A percentile compares a stretch with the other conserved stretches of the same genome.
These are phyloP conservation scores for Gnatocerus cornutus DNA, from an alignment of 2,888 invertebrate species.

Conservation along the genomic window DNA sequence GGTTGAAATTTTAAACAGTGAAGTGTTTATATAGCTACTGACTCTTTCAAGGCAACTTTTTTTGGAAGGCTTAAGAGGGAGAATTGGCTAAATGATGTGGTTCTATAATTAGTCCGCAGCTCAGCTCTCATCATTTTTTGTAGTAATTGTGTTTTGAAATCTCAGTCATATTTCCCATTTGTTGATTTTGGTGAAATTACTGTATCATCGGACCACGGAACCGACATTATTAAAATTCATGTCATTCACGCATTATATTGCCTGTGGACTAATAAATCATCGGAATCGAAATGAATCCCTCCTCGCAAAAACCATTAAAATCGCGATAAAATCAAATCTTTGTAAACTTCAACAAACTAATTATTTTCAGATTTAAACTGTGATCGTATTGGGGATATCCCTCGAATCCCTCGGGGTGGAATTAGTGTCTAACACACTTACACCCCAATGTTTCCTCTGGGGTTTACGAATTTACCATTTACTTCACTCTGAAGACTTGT, in stretches of 20 bases:
- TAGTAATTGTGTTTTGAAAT: background rate
- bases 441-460: slow-evolving; percentile 27
- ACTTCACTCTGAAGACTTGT: slow-evolving; percentile 33
- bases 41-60: background rate
- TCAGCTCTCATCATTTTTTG: too few species aligned
- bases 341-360: slow-evolving; percentile 19
- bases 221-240: slow-evolving; percentile 29
- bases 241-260: slow-evolving; percentile 20
- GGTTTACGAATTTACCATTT: slow-evolving; percentile 30
- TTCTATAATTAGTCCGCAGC: too few species aligned
- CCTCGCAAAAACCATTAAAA: slow-evolving; percentile 19
- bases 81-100: too few species aligned
- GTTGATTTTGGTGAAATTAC: slow-evolving; percentile 6
- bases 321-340: slow-evolving; percentile 27
- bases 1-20: background rate
- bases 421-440: slow-evolving; percentile 36
- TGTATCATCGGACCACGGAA: slow-evolving; percentile 12
- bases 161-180: background rate
- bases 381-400: slow-evolving; percentile 23
- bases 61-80: background rate
- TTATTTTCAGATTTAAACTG: slow-evolving; percentile 20
- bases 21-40: background rate
- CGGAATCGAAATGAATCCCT: slow-evolving; percentile 13
- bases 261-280: slow-evolving; percentile 17
- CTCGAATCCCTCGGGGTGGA: slow-evolving; percentile 13